These are phyloP conservation scores for Pocillopora damicornis DNA, from an alignment of 64 coral and sea anemone genomes.

Conservation along the genomic window DNA sequence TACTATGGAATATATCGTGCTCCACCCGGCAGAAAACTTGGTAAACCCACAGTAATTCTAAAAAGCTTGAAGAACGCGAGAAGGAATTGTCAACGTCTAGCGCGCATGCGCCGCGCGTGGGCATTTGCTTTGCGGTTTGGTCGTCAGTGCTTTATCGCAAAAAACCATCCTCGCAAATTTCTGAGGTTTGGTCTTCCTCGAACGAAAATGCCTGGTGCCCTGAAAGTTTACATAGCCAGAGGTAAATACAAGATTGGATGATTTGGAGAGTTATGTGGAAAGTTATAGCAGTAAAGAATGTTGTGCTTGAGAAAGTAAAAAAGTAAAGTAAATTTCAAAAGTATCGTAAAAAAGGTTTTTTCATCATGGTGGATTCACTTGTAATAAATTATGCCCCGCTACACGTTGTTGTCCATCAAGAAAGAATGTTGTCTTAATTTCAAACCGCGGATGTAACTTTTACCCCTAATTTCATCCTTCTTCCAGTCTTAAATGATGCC, in stretches of 20 bases:
- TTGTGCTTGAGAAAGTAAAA: no score
- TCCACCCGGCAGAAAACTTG: conserved; percentile 2
- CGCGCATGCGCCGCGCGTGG: conserved; percentile 15
- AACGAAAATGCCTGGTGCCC: conserved; percentile 28
- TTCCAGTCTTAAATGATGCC: no score
- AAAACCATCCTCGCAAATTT: conserved; percentile 5
- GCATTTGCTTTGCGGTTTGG: conserved; percentile 27
- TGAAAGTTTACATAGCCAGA: conserved; percentile 18
- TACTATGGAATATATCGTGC: conserved; percentile 12
- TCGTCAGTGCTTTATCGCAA: conserved; percentile 17
- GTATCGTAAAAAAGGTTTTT: no score
- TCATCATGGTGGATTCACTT: no score
- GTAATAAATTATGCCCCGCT: no score
- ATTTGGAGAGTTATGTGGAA: no score
- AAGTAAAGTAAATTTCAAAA: no score
- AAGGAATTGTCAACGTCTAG: conserved; percentile 15
- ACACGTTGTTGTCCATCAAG: no score
- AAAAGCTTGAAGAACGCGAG: conserved; percentile 2
- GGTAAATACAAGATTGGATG: neutral
- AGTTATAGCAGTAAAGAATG: neutral
- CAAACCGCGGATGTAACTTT: no score
- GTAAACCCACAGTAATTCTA: neutral
- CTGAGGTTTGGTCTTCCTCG: neutral
- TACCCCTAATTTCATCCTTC: no score
- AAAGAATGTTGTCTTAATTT: no score